Conservation (phyloP, 2,113 vertebrate genomes). For the Ailurus styani region DNA sequence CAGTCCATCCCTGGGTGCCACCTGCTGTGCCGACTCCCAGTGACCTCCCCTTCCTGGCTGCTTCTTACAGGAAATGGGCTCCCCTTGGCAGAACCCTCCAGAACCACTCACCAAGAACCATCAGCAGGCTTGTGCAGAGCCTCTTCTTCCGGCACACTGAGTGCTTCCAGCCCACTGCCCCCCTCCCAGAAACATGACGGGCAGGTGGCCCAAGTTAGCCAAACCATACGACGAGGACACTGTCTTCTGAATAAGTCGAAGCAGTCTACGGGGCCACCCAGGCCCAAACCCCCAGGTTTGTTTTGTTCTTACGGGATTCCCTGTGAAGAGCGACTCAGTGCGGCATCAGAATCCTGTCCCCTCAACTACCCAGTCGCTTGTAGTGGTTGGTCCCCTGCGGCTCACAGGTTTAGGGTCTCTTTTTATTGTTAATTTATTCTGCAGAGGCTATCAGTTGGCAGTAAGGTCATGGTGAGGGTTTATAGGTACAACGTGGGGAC, state of each 20-base stretch:
- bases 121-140: too few species aligned
- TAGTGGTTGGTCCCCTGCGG: neutral
- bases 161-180: neutral
- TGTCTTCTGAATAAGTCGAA: neutral
- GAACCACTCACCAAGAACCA: neutral
- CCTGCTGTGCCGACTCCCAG: too few species aligned
- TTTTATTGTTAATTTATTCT: neutral
- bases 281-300: neutral
- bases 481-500: neutral
- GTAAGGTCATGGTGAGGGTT: neutral
- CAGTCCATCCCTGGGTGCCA: accelerated
- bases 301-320: neutral
- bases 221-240: neutral
- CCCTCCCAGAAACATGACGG: neutral
- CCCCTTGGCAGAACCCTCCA: too few species aligned
- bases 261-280: too few species aligned
- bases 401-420: neutral
- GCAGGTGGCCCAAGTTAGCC: neutral
- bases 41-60: neutral
- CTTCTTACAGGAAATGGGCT: neutral
- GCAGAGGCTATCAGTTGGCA: neutral
- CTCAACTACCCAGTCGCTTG: accelerated
- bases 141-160: accelerated
- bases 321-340: neutral
- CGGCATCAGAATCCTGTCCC: neutral